These are phyloP conservation scores for Saccopteryx bilineata DNA, from an alignment of 2,113 vertebrate genomes.

Conservation along the genomic window DNA sequence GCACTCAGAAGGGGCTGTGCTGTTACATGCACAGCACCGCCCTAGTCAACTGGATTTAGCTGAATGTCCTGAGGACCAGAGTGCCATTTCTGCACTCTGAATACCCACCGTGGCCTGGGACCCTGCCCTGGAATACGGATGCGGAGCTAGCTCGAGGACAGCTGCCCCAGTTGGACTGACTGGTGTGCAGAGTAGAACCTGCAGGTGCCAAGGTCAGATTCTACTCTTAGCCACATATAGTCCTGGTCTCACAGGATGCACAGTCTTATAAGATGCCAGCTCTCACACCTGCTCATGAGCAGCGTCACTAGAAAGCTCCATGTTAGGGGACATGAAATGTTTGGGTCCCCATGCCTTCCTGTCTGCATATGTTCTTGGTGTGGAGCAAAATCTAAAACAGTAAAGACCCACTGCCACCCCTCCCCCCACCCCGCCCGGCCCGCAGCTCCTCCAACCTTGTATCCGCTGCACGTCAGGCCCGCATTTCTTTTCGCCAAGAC, in stretches of 20 bases:
- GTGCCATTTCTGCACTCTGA: not conserved
- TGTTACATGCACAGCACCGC: fast-evolving
- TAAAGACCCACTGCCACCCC: fast-evolving
- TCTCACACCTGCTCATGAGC: not conserved
- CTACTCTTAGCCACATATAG: not conserved
- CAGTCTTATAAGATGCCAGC: not conserved
- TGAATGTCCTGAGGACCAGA: fast-evolving
- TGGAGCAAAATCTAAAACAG: no score
- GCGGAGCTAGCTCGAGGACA: not conserved
- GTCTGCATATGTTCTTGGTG: not conserved
- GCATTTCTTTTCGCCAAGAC: conserved; percentile 97
- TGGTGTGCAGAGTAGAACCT: not conserved
- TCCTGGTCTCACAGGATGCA: not conserved
- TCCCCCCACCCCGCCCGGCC: fast-evolving
- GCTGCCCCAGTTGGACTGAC: fast-evolving
- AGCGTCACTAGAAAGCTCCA: not conserved
- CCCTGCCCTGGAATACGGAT: not conserved
- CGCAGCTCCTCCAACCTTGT: conserved; percentile 89
- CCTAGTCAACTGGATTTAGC: fast-evolving
- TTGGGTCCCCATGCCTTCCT: not conserved
- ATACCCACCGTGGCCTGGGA: not conserved
- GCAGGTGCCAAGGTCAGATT: not conserved
- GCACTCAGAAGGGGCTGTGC: fast-evolving
- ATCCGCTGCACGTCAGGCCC: conserved; percentile 96
- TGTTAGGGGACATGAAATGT: fast-evolving